phyloP scores from a whole-genome alignment of 2,888 invertebrate genomes.

The Seladonia tumulorum region DNA sequence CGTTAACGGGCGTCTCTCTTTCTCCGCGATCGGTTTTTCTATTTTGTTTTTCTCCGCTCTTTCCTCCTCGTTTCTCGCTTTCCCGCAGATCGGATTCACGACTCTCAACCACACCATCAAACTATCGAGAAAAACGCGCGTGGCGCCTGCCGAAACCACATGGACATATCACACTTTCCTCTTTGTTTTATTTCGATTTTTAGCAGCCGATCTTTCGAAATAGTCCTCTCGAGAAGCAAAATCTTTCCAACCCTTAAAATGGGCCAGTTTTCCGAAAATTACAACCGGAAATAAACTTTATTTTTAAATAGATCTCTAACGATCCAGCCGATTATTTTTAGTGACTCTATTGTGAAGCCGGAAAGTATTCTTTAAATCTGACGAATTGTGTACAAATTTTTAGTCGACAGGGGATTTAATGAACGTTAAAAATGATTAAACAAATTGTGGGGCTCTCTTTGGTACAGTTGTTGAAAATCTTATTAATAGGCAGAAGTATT shows the following conservation, averaged over 20 bases:
- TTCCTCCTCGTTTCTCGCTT: slow-evolving; percentile 6
- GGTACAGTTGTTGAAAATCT: not conserved
- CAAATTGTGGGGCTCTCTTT: not conserved
- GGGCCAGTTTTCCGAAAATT: not conserved
- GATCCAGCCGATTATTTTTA: not conserved
- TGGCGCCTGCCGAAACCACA: not conserved
- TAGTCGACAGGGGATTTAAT: not conserved
- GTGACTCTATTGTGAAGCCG: too few species aligned
- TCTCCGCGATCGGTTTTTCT: not conserved
- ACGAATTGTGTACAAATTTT: not conserved
- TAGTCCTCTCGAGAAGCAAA: not conserved
- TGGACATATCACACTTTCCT: not conserved
- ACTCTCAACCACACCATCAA: not conserved
- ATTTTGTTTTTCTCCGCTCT: not conserved
- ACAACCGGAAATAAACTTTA: too few species aligned
- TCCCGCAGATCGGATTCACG: not conserved
- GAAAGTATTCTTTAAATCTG: too few species aligned
- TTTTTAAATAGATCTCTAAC: too few species aligned
- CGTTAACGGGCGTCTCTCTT: slow-evolving; percentile 41
- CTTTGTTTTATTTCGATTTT: not conserved
- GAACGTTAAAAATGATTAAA: not conserved
- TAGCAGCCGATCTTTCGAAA: not conserved
- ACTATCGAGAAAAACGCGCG: not conserved
- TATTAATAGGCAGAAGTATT: not conserved
- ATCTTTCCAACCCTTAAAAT: not conserved